Percentiles rank a stretch among this genome's conserved stretches.
Evolutionary conservation across 2,888 invertebrate species (phyloP).

Genomic region (Urechis unicinctus): DNA sequence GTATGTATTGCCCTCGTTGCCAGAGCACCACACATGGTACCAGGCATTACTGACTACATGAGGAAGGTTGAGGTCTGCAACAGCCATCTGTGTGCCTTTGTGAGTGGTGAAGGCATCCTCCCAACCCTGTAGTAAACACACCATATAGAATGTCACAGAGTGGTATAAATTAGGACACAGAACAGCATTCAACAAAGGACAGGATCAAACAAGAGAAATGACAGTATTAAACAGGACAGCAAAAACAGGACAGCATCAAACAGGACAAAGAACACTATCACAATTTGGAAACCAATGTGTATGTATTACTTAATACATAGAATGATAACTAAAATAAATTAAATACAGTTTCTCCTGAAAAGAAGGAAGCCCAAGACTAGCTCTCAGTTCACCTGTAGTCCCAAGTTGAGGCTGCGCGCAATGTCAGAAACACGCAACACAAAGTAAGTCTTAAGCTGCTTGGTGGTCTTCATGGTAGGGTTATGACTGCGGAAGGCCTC

Average conservation of each 20-base stretch:
- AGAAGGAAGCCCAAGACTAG: too few species aligned
- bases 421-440: conserved; percentile 7
- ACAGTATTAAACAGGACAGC: too few species aligned
- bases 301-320: too few species aligned
- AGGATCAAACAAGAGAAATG: too few species aligned
- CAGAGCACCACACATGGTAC: conserved; percentile 34
- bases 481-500: not conserved
- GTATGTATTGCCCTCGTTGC: conserved; percentile 24
- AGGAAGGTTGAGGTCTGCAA: not conserved
- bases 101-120: conserved; percentile 12
- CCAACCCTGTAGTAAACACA: conserved; percentile 11
- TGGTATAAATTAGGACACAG: too few species aligned
- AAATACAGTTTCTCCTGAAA: too few species aligned
- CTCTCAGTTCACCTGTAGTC: not conserved
- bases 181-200: too few species aligned
- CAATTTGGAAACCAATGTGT: not conserved
- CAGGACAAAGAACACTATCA: too few species aligned
- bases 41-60: conserved; percentile 33
- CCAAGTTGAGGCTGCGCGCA: conserved; percentile 2
- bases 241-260: too few species aligned
- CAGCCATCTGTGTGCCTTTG: not conserved
- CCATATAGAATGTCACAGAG: too few species aligned
- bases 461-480: conserved; percentile 17
- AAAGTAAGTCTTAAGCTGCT: conserved; percentile 9
- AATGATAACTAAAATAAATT: too few species aligned